Evolutionary conservation across 2,797 vertebrate species (phyloP).

Genomic region (Spinus olivaceus): DNA sequence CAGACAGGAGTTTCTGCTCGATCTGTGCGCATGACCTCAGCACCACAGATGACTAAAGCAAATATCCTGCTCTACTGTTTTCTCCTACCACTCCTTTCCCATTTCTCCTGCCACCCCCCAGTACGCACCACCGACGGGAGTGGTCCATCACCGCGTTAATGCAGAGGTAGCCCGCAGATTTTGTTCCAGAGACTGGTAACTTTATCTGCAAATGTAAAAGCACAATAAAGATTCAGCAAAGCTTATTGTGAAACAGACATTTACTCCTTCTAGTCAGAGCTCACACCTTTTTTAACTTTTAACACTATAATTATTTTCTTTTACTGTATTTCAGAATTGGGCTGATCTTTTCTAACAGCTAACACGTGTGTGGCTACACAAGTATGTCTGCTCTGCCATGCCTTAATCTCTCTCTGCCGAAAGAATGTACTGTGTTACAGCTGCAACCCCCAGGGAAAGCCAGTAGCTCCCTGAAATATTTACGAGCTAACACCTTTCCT

Average conservation of each 20-base stretch:
- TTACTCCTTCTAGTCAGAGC: background rate
- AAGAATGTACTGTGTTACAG: background rate
- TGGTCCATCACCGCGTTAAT: slow-evolving; percentile 74
- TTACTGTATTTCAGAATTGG: background rate
- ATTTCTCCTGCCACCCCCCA: background rate
- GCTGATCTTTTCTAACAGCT: background rate
- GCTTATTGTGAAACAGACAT: background rate
- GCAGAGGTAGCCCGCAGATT: slow-evolving; percentile 77
- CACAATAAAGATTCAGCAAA: background rate
- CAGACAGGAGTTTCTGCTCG: background rate
- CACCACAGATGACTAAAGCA: background rate
- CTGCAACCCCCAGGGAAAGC: slow-evolving; percentile 15
- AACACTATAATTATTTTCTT: background rate
- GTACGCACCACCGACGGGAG: slow-evolving; percentile 65
- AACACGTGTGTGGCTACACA: background rate
- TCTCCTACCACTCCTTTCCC: background rate
- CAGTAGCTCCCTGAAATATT: background rate
- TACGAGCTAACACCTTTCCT: slow-evolving; percentile 13
- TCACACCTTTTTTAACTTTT: background rate
- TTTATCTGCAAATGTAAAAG: slow-evolving; percentile 76
- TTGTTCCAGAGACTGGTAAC: slow-evolving; percentile 84
- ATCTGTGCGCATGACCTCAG: background rate
- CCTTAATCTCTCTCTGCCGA: background rate
- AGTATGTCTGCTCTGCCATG: background rate
- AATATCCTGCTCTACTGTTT: background rate